phyloP scores from a whole-genome alignment of 1,140 invertebrate species.

The Pachypeltis micranthus region DNA sequence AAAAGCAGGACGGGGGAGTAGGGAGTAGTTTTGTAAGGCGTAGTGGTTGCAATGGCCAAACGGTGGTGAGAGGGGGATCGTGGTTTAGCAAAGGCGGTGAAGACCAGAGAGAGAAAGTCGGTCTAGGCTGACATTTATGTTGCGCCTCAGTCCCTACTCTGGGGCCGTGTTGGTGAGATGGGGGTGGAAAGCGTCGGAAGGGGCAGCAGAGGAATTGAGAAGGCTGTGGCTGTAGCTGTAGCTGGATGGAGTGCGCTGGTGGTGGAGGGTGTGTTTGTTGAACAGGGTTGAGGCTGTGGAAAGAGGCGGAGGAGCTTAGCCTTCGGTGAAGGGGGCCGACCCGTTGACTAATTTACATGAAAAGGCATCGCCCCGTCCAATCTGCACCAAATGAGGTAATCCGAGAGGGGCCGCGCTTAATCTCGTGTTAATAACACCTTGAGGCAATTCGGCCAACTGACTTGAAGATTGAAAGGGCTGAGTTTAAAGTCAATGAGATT shows the following conservation, averaged over 20 bases:
- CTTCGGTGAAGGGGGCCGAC: neutral
- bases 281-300: neutral
- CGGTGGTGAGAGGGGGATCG: neutral
- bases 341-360: conserved; percentile 6
- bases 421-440: conserved; percentile 9
- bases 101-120: too few species aligned
- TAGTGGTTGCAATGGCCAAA: neutral
- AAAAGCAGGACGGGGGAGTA: neutral
- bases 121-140: too few species aligned
- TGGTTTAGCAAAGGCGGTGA: too few species aligned
- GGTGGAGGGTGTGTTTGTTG: neutral
- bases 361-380: neutral
- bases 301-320: neutral
- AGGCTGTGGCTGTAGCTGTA: neutral
- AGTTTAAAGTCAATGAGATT: too few species aligned
- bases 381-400: conserved; percentile 9
- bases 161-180: neutral
- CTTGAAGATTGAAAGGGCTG: neutral
- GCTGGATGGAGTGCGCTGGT: neutral
- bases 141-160: too few species aligned
- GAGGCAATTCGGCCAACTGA: neutral
- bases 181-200: neutral
- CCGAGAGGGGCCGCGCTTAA: conserved; percentile 1
- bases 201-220: neutral
- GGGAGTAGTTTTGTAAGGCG: neutral